These are phyloP conservation scores for Agrotis exclamationis DNA, from an alignment of 2,888 invertebrate species.

Conservation along the genomic window DNA sequence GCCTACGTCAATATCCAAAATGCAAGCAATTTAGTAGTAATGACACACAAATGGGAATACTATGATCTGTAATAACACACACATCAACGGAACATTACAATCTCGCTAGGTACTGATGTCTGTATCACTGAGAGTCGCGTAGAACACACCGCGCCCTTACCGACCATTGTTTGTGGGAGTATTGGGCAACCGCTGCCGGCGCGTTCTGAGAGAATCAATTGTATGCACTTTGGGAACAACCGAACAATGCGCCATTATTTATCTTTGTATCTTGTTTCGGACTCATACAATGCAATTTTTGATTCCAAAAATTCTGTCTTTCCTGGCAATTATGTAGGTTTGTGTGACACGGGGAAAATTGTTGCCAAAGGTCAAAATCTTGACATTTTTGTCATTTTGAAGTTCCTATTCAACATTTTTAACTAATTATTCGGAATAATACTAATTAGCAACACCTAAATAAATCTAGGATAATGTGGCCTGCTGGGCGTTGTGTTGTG, in stretches of 20 bases:
- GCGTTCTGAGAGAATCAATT: conserved; percentile 41
- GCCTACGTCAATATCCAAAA: conserved; percentile 3
- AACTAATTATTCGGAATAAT: not conserved
- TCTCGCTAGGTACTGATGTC: conserved; percentile 1
- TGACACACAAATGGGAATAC: conserved; percentile 28
- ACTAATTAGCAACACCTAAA: not conserved
- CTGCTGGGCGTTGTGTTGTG: conserved; percentile 18
- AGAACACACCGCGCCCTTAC: conserved; percentile 21
- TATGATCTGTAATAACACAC: conserved; percentile 23
- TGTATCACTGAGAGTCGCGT: conserved; percentile 16
- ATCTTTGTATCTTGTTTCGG: conserved; percentile 23
- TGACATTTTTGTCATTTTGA: not conserved
- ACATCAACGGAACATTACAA: conserved; percentile 22
- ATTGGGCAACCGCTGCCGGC: conserved; percentile 28
- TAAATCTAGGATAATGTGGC: conserved; percentile 15
- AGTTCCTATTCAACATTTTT: not conserved
- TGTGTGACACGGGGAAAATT: not conserved
- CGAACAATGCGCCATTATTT: conserved; percentile 53
- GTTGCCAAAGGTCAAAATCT: not conserved
- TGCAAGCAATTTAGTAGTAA: conserved; percentile 39
- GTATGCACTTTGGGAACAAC: conserved; percentile 54
- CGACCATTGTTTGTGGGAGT: conserved; percentile 47
- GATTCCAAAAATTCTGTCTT: not conserved
- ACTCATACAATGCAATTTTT: conserved; percentile 19
- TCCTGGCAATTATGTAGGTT: conserved; percentile 4